These are phyloP conservation scores for Sabatieria punctata DNA, from an alignment of 2,888 invertebrate species.

Conservation along the genomic window DNA sequence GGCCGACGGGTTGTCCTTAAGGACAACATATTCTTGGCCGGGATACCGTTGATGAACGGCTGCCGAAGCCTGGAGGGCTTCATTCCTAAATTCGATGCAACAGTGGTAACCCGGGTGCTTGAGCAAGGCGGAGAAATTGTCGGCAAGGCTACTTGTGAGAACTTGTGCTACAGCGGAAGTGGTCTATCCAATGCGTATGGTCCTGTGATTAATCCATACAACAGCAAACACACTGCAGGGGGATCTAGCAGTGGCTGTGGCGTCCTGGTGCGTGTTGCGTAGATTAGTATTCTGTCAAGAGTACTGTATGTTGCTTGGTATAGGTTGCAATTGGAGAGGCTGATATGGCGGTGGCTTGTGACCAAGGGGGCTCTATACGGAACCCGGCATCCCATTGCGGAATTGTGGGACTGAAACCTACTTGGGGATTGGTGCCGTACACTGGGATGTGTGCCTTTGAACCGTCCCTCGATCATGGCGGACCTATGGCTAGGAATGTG, in stretches of 20 bases:
- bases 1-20: slow-evolving; percentile 29
- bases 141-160: slow-evolving; percentile 28
- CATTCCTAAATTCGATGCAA: slow-evolving; percentile 28
- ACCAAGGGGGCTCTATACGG: slow-evolving; percentile 31
- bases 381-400: slow-evolving; percentile 28
- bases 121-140: slow-evolving; percentile 23
- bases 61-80: slow-evolving; percentile 24
- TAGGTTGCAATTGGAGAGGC: slow-evolving; percentile 23
- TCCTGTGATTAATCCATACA: slow-evolving; percentile 23
- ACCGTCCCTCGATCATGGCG: slow-evolving; percentile 24
- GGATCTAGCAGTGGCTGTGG: slow-evolving; percentile 29
- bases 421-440: slow-evolving; percentile 29
- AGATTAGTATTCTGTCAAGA: too few relatives aligned
- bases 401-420: slow-evolving; percentile 30
- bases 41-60: slow-evolving; percentile 29
- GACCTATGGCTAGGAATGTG: slow-evolving; percentile 30
- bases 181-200: slow-evolving; percentile 22
- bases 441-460: slow-evolving; percentile 25
- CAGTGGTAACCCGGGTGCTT: slow-evolving; percentile 25
- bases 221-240: slow-evolving; percentile 17
- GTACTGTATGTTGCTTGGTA: too few relatives aligned
- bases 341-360: slow-evolving; percentile 29
- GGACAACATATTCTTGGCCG: slow-evolving; percentile 27
- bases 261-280: slow-evolving; percentile 9
- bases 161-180: slow-evolving; percentile 23